Base-by-base conservation (phyloP, 1,140 invertebrate species). In the Drosophila sulfurigaster region DNA sequence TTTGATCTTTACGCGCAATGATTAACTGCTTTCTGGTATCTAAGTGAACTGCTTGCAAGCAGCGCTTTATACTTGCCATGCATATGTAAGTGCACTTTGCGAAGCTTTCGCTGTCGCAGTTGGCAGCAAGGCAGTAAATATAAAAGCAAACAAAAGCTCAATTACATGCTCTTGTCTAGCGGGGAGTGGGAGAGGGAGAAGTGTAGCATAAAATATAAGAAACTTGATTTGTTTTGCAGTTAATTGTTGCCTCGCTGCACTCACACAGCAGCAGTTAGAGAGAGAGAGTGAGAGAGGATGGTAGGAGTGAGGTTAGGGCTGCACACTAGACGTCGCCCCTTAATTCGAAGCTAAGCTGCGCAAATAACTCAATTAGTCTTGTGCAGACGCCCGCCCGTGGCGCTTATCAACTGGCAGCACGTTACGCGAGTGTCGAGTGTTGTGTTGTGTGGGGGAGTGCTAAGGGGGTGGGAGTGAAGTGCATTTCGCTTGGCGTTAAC, bases 301-400 rank as follows among this genome's bases (percentile, higher is more conserved):
- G 2, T 11, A 32, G 30, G 8, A n/a, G 59, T 28, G 20, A 30
- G 46, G 6, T 8, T 15, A 7, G 30, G 13, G 10, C 0, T 2
- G 20, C 20, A 32, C 32, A 15, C 8, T 38, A 62, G 11, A 11
- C 7, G 43, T 41, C 15, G 25, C 51, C n/a, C 35, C 8, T 38
- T 64, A 64, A 75, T 70, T 88, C 46, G 62, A 46, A 75, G 83
- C 63, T 76, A 78, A 77, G 73, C 67, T 87, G 65, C 56, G 62
- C 76, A 82, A 87, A 88, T 88, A 87, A 87, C 82, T 87, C 82
- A 87, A 88, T 88, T 87, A 87, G 72, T 57, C 66, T 45, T 38
- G 46, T 4, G 15, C 11, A 20, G 16, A 35, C 28, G 28, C 1
- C 38, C 52, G 1, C 5, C 4, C 15, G n/a, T 11, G 13, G 6